Base-by-base conservation (phyloP, 1,140 invertebrate species). In the Bombus breviceps region DNA sequence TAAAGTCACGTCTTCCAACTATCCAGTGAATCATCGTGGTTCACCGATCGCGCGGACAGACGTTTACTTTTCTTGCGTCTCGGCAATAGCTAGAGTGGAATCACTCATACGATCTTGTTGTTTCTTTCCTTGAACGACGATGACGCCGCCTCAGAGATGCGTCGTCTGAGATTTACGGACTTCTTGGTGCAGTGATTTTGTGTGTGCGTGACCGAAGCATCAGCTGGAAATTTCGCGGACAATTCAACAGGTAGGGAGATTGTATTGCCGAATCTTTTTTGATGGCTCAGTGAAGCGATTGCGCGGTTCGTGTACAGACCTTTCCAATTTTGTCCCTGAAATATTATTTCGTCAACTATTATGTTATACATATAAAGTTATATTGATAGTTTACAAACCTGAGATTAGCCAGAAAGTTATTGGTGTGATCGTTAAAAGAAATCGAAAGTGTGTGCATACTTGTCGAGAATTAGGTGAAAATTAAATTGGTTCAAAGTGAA, bases 1-100 rank as follows among this genome's bases (percentile, higher is more conserved):
- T 94, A 89, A 94, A 77, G 68, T 66, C 78, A 41, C 39, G 32
- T 32, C 32, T 18, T 43, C 8, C 32, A 43, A 79, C 15, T 18
- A 1, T 39, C 2, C 57, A 53, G 83, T 85, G 76, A 80, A 80
- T 80, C 82, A 79, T 41, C 57, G n/a, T 59, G 77, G 41, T 80
- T 80, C 62, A 32, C 39, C 47, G 72, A 77, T 83, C 73, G 62
- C n/a, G 53, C n/a, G 62, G 32, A 53, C 32, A 15, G 18, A 28
- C 72, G 39, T 43, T 25, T 22, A 0, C 28, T 18, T 39, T 34
- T 57, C 25, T 39, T 37, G 39, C 18, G 53, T 39, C 25, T 10
- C 3, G 6, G 12, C 41, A 32, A 62, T 28, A n/a, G 5, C 34
- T 25, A 41, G n/a, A 28, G 9, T 37, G 13, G 25, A 77, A 53